Evolutionary conservation across 2,797 vertebrate species (phyloP), one percentile per base, ranked within the genome.

Genomic region (Peromyscus melanophrys): DNA sequence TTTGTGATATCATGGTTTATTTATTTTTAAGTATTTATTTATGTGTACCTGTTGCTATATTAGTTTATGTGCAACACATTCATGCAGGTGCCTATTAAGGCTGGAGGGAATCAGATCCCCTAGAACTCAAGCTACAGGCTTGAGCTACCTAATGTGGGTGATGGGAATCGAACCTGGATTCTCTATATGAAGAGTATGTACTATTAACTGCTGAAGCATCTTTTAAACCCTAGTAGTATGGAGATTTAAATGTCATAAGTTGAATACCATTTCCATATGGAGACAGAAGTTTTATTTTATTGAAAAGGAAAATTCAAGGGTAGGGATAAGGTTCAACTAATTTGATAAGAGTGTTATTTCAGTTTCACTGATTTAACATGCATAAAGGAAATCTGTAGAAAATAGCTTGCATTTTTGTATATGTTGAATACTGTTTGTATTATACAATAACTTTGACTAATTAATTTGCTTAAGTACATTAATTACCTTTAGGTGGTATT

Each of bases 401-500:
- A 29, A 71, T 76, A 86, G 19, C 34, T 77, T 31, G 2, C 2
- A 73, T 88, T 97, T 80, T 59, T 6, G 8, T 75, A 9, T 82
- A 59, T 91, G 27, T 86, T 17, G 65, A 87, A 46, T 88, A 57
- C 19, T 59, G 57, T 57, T 85, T 92, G 8, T 37, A 94, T 52
- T 93, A 78, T 90, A 61, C 57, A 34, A 12, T 90, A 83, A 31
- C 34, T 43, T 23, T 89, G 14, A 43, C 9, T 59, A 84, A 76
- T 46, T 88, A 92, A 80, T 94, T 93, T 49, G 93, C 4, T 85
- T 97, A 82, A 92, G 95, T 59, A 63, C 16, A 55, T 97, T 97
- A 94, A 92, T 97, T 92, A 31, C 46, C n/a, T 95, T 95, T 90
- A 96, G 12, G 77, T 91, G 34, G 31, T 82, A 7, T 92, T 96